A percentile compares a stretch with the other conserved stretches of the same genome.
Conservation (phyloP, 2,797 vertebrate species). For the Mormyrops attenuatus region DNA sequence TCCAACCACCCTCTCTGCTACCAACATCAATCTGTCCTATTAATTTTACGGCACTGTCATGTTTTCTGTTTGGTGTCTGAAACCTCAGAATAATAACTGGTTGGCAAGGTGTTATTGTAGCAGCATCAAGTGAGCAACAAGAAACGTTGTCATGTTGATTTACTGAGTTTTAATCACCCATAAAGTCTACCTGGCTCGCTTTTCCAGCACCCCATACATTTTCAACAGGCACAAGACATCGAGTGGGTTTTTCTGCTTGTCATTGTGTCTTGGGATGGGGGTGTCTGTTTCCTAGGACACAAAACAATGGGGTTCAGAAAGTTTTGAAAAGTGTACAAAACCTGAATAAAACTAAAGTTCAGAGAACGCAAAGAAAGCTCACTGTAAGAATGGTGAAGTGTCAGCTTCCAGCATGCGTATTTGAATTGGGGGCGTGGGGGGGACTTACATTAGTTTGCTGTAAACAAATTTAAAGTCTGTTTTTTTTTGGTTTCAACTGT, state of each 20-base stretch:
- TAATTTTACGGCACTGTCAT: conserved; percentile 41
- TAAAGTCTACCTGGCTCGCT: background rate
- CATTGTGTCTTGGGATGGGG: background rate
- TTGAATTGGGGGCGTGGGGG: background rate
- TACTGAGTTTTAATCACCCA: conserved; percentile 33
- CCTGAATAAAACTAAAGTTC: background rate
- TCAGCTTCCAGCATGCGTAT: background rate
- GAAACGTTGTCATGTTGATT: conserved; percentile 17
- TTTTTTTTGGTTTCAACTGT: background rate
- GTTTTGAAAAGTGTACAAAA: background rate
- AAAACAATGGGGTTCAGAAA: background rate
- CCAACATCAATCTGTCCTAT: conserved; percentile 40
- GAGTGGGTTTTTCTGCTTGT: background rate
- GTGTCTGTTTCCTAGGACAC: background rate
- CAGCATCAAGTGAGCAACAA: conserved; percentile 8
- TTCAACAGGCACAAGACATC: background rate
- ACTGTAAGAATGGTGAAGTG: background rate
- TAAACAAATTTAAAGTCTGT: background rate
- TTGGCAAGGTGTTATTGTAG: conserved; percentile 35
- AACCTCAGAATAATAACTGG: conserved; percentile 43
- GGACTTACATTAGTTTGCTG: background rate
- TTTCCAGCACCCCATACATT: background rate
- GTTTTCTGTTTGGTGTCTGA: conserved; percentile 37
- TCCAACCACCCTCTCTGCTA: conserved; percentile 18
- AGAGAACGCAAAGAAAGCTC: background rate